Percentiles rank a stretch among this genome's conserved stretches.
Conservation (phyloP, 2,888 invertebrate genomes). For the Neoitamus cyanurus region DNA sequence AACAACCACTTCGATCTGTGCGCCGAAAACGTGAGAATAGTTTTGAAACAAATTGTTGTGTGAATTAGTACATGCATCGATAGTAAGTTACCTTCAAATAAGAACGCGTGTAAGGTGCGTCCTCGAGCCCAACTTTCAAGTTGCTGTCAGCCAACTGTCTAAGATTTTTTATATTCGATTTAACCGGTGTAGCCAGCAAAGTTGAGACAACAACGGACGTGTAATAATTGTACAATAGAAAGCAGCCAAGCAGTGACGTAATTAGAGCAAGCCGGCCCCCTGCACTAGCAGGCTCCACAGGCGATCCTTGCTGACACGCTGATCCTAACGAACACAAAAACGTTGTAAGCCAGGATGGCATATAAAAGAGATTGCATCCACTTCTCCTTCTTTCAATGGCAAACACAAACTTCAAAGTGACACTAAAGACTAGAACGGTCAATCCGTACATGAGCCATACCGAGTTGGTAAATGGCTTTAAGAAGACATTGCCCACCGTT, state of each 20-base stretch:
- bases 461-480: constrained; percentile 69
- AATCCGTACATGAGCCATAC: constrained; percentile 70
- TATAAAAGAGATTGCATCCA: constrained; percentile 62
- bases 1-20: too few relatives aligned
- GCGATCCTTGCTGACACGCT: constrained; percentile 68
- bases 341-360: constrained; percentile 61
- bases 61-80: too few relatives aligned
- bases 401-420: not conserved
- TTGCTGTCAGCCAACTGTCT: constrained; percentile 69
- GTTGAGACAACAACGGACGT: constrained; percentile 74
- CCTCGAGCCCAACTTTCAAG: constrained; percentile 69
- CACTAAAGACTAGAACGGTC: constrained; percentile 59
- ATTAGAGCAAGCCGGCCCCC: constrained; percentile 64
- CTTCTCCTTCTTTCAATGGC: constrained; percentile 54
- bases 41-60: too few relatives aligned
- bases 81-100: constrained; percentile 59
- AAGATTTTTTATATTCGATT: constrained; percentile 67
- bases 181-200: constrained; percentile 70
- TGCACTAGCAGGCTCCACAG: constrained; percentile 64
- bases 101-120: constrained; percentile 61
- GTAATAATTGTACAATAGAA: constrained; percentile 72
- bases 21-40: too few relatives aligned
- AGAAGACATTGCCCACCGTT: constrained; percentile 70
- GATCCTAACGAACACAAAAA: constrained; percentile 67
- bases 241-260: constrained; percentile 60